These are phyloP conservation scores for Acridotheres tristis DNA, from an alignment of 2,797 vertebrate species.

Conservation along the genomic window DNA sequence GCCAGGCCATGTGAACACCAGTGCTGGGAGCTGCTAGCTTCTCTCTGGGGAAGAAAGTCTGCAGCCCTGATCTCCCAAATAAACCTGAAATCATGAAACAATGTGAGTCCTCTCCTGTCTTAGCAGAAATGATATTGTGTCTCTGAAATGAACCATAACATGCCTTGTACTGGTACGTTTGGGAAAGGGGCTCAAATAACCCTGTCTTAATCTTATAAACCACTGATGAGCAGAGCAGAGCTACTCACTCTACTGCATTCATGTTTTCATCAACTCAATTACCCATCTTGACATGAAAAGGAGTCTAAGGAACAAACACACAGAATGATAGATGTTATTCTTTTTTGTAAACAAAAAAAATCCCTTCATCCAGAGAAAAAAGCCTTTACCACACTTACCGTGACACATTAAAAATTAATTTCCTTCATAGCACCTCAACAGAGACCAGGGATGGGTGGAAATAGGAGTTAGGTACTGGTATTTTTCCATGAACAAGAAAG, in stretches of 20 bases:
- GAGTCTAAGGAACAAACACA: neutral
- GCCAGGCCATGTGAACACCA: rapidly evolving
- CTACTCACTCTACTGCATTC: neutral
- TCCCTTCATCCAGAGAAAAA: neutral
- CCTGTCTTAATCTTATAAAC: neutral
- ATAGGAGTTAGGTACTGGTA: neutral
- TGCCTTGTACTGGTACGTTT: rapidly evolving
- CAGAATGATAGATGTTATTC: neutral
- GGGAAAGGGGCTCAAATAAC: neutral
- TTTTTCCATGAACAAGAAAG: neutral
- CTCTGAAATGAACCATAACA: neutral
- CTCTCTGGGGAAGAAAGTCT: neutral
- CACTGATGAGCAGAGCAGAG: neutral
- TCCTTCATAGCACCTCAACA: neutral
- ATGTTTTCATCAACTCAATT: neutral
- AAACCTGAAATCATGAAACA: neutral
- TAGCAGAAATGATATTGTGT: neutral
- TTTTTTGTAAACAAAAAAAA: neutral
- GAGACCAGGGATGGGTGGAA: neutral
- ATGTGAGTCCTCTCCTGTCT: neutral
- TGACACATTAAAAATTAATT: neutral
- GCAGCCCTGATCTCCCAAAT: neutral
- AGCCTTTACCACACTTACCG: neutral
- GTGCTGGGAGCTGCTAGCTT: neutral
- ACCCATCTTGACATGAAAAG: neutral